These are phyloP conservation scores for Candoia aspera DNA, from an alignment of 2,113 vertebrate genomes.

Conservation along the genomic window DNA sequence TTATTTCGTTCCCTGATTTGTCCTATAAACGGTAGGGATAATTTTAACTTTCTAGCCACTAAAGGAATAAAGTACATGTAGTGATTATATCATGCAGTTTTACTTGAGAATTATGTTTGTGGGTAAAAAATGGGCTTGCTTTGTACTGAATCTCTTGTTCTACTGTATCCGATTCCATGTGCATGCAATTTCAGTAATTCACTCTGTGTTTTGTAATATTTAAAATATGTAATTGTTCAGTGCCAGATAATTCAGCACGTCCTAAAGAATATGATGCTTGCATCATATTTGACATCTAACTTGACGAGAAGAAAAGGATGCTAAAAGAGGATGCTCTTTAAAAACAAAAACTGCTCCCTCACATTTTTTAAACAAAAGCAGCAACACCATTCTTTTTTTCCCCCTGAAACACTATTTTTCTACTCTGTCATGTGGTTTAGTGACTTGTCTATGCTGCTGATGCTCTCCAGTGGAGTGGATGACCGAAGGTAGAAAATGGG, in stretches of 20 bases:
- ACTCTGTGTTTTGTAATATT: constrained; percentile 38
- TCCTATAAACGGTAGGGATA: constrained; percentile 56
- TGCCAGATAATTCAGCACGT: constrained; percentile 54
- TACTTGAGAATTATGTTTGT: constrained; percentile 39
- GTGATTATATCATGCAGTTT: constrained; percentile 30
- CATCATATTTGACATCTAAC: constrained; percentile 65
- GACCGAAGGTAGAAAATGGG: constrained; percentile 52
- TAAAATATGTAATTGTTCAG: constrained; percentile 40
- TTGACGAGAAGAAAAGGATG: constrained; percentile 69
- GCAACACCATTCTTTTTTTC: constrained; percentile 36
- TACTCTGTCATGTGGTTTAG: constrained; percentile 44
- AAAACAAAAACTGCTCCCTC: constrained; percentile 14
- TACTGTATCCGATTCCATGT: constrained; percentile 15
- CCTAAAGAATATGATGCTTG: constrained; percentile 64
- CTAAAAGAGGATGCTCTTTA: constrained; percentile 67
- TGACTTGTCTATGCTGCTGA: constrained; percentile 64
- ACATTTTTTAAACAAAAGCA: constrained; percentile 46
- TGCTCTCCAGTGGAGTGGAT: constrained; percentile 70
- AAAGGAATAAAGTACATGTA: constrained; percentile 32
- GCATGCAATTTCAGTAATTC: constrained; percentile 48
- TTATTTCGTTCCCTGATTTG: constrained; percentile 67
- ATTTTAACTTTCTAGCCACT: constrained; percentile 50
- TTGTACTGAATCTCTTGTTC: constrained; percentile 29
- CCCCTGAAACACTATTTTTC: constrained; percentile 39
- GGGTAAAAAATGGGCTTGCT: constrained; percentile 33